Conservation (phyloP, 2,113 vertebrate species). For the Ceuthmochares aereus region DNA sequence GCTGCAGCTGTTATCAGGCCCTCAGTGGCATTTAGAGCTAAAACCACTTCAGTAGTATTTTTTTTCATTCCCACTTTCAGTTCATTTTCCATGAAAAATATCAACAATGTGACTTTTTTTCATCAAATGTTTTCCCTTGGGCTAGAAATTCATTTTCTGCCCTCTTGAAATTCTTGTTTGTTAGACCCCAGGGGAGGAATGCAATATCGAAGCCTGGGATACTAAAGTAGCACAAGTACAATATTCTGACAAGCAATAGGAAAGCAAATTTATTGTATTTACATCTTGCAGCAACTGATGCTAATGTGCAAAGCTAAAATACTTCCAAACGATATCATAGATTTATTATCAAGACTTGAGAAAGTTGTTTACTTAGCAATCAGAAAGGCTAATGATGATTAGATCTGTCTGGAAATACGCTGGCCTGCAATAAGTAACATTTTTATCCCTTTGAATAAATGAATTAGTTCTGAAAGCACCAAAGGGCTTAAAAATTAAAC, state of each 20-base stretch:
- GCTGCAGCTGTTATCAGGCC: neutral
- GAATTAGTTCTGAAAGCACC: neutral
- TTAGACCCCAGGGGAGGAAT: neutral
- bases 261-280: neutral
- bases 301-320: neutral
- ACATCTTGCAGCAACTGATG: neutral
- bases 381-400: neutral
- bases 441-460: neutral
- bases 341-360: neutral
- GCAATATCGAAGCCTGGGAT: constrained; percentile 3
- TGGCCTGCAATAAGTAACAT: neutral
- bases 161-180: constrained; percentile 41
- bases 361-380: constrained; percentile 1
- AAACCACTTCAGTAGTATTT: neutral
- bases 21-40: neutral
- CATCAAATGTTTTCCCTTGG: constrained; percentile 35
- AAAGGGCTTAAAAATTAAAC: neutral
- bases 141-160: constrained; percentile 50
- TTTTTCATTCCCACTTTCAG: neutral
- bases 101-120: constrained; percentile 14
- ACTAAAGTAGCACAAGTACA: neutral
- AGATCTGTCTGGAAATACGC: neutral
- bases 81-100: constrained; percentile 33
- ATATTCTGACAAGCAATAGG: neutral
- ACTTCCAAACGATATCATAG: neutral